phyloP scores from a whole-genome alignment of 2,888 invertebrate genomes.

The Raillietiella orientalis region DNA sequence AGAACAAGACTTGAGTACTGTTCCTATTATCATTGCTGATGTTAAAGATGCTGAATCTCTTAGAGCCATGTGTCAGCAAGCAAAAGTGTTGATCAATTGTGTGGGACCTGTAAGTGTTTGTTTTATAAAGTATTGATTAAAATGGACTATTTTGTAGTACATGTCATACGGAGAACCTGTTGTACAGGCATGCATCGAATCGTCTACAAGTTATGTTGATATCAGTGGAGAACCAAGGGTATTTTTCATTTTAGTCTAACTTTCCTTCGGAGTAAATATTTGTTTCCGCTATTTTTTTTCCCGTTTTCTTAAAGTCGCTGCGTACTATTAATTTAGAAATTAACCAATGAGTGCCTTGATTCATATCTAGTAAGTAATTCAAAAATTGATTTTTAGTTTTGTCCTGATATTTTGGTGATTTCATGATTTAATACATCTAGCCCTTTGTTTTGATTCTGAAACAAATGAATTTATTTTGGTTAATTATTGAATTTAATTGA shows the following conservation, averaged over 20 bases:
- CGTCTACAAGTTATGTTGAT: conserved; percentile 57
- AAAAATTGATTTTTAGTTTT: too few relatives aligned
- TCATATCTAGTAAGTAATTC: too few relatives aligned
- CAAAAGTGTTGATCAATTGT: conserved; percentile 55
- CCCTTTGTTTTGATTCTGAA: too few relatives aligned
- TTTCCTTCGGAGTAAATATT: not conserved
- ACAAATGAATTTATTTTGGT: too few relatives aligned
- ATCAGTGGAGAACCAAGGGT: conserved; percentile 54
- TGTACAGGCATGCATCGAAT: conserved; percentile 50
- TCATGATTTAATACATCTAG: too few relatives aligned
- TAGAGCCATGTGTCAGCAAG: conserved; percentile 38
- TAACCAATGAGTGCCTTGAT: too few relatives aligned
- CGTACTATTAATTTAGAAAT: too few relatives aligned
- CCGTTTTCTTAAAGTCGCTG: too few relatives aligned
- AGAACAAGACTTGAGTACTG: conserved; percentile 24
- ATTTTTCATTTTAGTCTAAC: conserved; percentile 4
- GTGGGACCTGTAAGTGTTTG: conserved; percentile 36
- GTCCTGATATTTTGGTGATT: too few relatives aligned
- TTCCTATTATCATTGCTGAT: conserved; percentile 42
- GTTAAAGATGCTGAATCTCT: conserved; percentile 35
- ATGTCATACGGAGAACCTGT: conserved; percentile 57
- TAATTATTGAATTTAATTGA: too few relatives aligned
- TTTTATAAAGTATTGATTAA: conserved; percentile 3
- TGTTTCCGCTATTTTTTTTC: too few relatives aligned
- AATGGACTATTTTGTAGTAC: conserved; percentile 11